A percentile compares a stretch with the other conserved stretches of the same genome.
These are phyloP conservation scores for Mungos mungo DNA, from an alignment of 2,113 vertebrate genomes.

Conservation along the genomic window DNA sequence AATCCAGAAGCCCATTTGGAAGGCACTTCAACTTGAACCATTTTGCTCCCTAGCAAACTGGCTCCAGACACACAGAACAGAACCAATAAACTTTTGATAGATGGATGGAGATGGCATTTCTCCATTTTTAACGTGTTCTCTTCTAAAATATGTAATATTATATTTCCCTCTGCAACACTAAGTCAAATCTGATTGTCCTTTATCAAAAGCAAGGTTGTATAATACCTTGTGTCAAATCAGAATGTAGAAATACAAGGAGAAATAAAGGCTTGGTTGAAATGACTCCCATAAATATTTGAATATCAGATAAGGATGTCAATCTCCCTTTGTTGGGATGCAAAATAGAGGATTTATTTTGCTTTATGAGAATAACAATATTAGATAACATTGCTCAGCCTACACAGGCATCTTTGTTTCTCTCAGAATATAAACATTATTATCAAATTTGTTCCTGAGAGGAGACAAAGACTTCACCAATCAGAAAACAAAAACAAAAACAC, in stretches of 20 bases:
- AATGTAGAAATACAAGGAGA: constrained; percentile 26
- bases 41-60: not conserved
- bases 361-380: constrained; percentile 24
- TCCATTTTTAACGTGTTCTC: not conserved
- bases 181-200: constrained; percentile 66
- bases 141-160: constrained; percentile 20
- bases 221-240: constrained; percentile 38
- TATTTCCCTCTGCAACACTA: not conserved
- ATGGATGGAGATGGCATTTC: not conserved
- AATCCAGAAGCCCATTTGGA: not conserved
- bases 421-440: constrained; percentile 31
- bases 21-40: not conserved
- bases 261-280: constrained; percentile 35
- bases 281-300: constrained; percentile 42
- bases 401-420: constrained; percentile 27
- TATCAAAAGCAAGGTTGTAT: constrained; percentile 54
- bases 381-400: not conserved
- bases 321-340: constrained; percentile 56
- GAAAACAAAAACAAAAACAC: not conserved
- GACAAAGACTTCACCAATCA: not conserved
- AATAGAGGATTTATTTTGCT: constrained; percentile 39
- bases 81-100: not conserved
- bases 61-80: not conserved
- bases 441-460: not conserved
- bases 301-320: constrained; percentile 58